phyloP scores from a whole-genome alignment of 2,113 vertebrate species.

The Rhinopithecus roxellana region DNA sequence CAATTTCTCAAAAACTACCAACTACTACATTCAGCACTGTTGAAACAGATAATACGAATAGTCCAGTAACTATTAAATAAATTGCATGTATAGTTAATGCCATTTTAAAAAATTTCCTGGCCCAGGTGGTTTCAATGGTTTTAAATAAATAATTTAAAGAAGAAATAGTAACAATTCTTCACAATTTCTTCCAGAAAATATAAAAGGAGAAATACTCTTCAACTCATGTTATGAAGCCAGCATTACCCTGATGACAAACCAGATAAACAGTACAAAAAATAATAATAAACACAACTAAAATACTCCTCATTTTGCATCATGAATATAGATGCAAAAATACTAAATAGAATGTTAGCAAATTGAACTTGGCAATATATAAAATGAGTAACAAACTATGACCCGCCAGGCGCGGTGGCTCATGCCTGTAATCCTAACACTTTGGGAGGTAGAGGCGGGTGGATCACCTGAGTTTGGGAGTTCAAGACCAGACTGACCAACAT shows the following conservation, averaged over 20 bases:
- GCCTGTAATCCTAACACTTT: too few relatives aligned
- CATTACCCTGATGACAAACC: neutral
- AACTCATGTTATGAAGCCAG: too few relatives aligned
- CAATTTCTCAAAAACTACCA: too few relatives aligned
- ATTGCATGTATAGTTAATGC: neutral
- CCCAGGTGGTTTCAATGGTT: too few relatives aligned
- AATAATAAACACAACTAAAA: neutral
- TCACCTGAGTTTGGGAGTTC: too few relatives aligned
- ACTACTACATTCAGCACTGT: too few relatives aligned
- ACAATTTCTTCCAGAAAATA: neutral
- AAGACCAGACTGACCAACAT: too few relatives aligned
- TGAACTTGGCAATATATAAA: too few relatives aligned
- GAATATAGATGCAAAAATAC: neutral
- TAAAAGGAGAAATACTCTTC: neutral
- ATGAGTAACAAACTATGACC: too few relatives aligned
- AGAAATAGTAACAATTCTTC: neutral
- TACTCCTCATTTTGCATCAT: too few relatives aligned
- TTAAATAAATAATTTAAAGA: neutral
- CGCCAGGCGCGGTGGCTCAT: accelerated
- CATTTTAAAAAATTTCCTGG: neutral
- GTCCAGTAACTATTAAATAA: neutral
- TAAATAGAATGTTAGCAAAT: too few relatives aligned
- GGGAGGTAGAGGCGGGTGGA: too few relatives aligned
- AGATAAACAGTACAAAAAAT: neutral
- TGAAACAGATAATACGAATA: neutral